Base-by-base conservation (phyloP, 2,888 invertebrate genomes). In the Drosophila putrida region DNA sequence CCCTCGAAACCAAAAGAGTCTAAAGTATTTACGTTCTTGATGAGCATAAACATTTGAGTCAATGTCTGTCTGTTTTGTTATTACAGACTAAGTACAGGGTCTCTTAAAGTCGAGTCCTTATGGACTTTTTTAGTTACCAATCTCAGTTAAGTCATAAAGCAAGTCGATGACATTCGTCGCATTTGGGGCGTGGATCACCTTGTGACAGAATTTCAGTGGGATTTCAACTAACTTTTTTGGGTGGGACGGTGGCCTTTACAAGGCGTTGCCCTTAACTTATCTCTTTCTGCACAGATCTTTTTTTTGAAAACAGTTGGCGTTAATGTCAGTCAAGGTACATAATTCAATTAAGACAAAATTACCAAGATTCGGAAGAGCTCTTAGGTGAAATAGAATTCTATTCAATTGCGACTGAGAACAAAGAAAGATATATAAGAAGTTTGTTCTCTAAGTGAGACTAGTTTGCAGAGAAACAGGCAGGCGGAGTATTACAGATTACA, bases 311-410 rank as follows among this genome's bases (percentile, higher is more conserved):
- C 68, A 62, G 86, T 83, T 82, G 88, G 74, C 82, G 75, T 82
- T 70, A 58, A 53, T 75, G 83, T 75, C 83, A 67, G 67, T 69
- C 36, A 60, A 50, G 50, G 53, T 49, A 71, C 64, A 83, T 83
- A 83, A 86, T 88, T 83, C 87, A 83, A 83, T 83, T 83, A 83
- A 41, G 54, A 25, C 36, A 59, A 71, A 57, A 55, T 49, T 27
- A 50, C 11, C 27, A 8, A 15, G 25, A 39, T 15, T n/a, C 6
- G 6, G 25, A 13, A 33, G 53, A 8, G 11, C 33, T 33, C n/a
- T 25, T 11, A 20, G 31, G 15, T 58, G 13, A 36, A 38, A 11
- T 15, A 8, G 6, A 27, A 6, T 5, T 10, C 49, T 20, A 6
- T 0, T 36, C 1, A 6, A 41, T 6, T 15, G 20, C 27, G 8